Conservation (phyloP, 2,797 vertebrate genomes). For the Syndactyla subalaris region DNA sequence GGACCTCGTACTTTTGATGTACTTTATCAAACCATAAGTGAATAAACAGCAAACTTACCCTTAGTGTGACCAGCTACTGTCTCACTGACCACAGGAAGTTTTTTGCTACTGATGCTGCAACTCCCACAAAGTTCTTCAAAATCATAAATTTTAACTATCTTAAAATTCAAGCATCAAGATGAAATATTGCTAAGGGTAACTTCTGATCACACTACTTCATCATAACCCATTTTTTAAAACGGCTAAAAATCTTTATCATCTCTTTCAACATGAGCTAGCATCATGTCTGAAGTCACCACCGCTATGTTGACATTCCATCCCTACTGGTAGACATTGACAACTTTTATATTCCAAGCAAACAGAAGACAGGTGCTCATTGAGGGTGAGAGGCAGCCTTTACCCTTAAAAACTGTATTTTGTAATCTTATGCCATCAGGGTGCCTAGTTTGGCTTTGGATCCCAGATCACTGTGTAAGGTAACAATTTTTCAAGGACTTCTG, state of each 20-base stretch:
- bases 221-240: not conserved
- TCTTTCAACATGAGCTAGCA: not conserved
- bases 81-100: not conserved
- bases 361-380: accelerated
- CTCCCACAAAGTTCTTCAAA: not conserved
- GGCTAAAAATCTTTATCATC: not conserved
- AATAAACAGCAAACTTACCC: not conserved
- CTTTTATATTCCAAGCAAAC: not conserved
- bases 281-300: not conserved
- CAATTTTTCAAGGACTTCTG: not conserved
- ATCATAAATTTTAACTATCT: not conserved
- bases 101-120: not conserved
- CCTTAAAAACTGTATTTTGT: not conserved
- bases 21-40: not conserved
- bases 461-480: not conserved
- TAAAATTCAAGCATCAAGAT: not conserved
- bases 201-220: not conserved
- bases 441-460: not conserved
- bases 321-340: accelerated
- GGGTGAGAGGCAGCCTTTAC: not conserved
- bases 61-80: not conserved
- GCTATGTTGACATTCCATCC: not conserved
- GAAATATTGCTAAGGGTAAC: not conserved
- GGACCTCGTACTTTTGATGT: not conserved
- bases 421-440: not conserved